Base-by-base conservation (phyloP, 2,888 invertebrate genomes). In the Agrotis puta region DNA sequence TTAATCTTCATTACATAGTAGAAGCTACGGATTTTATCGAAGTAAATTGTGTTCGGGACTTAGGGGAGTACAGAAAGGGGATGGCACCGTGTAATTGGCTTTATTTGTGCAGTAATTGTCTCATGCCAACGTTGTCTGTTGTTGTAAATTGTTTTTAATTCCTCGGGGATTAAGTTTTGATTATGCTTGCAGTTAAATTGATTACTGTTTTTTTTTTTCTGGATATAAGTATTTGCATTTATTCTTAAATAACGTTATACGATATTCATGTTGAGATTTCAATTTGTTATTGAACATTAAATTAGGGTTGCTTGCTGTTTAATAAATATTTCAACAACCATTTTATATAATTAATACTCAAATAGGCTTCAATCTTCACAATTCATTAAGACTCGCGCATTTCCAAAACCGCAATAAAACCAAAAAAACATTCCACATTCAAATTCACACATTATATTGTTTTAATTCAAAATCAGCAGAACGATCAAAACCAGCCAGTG, bases 1-100 rank as follows among this genome's bases (percentile, higher is more conserved):
- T 95, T 94, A 92, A 95, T 95, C 95, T 95, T 93, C 94, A 95
- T 95, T 89, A 91, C 87, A 87, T 27, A 92, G 91, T 93, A 91
- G 88, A 92, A 92, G 92, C 92, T 94, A 92, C 92, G 91, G 93
- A 94, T 94, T 94, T 93, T 94, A 94, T 94, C 93, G 91, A 39
- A 91, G 91, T 63, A 89, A 92, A 91, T 92, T 93, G 84, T 93
- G 91, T 91, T 88, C 88, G 89, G 92, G 92, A 92, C 63, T 70
- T 70, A 47, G 59, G 70, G 75, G 70, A 70, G 50, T 18, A 48
- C 87, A 88, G 91, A 91, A 91, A 92, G 93, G 93, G 92, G 77
- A 80, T 90, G 92, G 89, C 90, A 91, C 89, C 88, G 89, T 87
- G 89, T 94, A 94, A 95, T 95, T 93, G 93, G 88, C 85, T 90